These are phyloP conservation scores for Siniperca scherzeri DNA, from an alignment of 2,797 vertebrate species.

Conservation along the genomic window DNA sequence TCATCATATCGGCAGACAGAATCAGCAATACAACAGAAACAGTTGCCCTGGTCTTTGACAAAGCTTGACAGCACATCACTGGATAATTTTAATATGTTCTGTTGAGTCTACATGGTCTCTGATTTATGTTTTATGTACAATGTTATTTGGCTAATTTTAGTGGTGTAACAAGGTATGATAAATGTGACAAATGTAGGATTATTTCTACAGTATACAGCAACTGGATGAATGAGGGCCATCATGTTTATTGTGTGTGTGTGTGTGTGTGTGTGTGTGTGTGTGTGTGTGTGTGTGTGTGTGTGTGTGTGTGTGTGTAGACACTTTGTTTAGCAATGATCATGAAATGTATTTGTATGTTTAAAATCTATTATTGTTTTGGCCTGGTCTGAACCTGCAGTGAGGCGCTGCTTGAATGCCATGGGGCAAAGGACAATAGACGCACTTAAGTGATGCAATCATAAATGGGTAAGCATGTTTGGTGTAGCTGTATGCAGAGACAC, in stretches of 20 bases:
- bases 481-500: neutral
- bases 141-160: neutral
- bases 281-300: no score
- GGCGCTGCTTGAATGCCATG: no score
- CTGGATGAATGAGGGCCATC: neutral
- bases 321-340: neutral
- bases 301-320: neutral
- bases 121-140: neutral
- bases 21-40: no score
- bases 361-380: neutral
- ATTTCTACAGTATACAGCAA: neutral
- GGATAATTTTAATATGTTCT: neutral
- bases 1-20: neutral
- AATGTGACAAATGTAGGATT: neutral
- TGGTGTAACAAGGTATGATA: neutral
- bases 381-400: neutral
- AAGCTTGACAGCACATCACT: no score
- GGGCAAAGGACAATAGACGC: no score
- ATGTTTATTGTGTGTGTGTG: no score
- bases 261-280: no score
- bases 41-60: neutral
- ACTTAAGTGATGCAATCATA: neutral
- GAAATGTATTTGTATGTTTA: neutral
- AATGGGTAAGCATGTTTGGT: neutral
- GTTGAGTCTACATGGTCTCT: neutral